phyloP scores from a whole-genome alignment of 2,888 invertebrate species.

The Amphipoea oculea region DNA sequence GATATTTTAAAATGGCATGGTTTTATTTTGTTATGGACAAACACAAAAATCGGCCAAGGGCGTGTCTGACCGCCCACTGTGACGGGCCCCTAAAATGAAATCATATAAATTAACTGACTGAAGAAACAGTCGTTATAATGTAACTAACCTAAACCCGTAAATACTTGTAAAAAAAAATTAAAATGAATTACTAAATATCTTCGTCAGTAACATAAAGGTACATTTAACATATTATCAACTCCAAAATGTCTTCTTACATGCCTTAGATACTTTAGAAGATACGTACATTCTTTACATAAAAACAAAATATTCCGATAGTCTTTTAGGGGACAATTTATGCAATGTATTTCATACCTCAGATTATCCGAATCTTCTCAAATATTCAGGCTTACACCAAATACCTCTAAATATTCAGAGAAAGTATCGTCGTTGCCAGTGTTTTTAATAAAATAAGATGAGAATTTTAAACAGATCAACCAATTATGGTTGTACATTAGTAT shows the following conservation, averaged over 20 bases:
- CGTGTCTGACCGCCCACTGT: not conserved
- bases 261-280: conserved; percentile 1
- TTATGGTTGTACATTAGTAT: no score
- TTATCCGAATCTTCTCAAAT: conserved; percentile 64
- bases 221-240: not conserved
- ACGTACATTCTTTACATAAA: conserved; percentile 39
- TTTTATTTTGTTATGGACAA: not conserved
- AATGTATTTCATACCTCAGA: conserved; percentile 66
- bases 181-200: not conserved
- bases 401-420: conserved; percentile 66
- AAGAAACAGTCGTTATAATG: not conserved
- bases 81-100: not conserved
- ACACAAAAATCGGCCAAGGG: not conserved
- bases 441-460: conserved; percentile 57
- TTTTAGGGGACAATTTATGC: conserved; percentile 68
- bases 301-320: conserved; percentile 55
- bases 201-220: not conserved
- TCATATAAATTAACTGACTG: not conserved
- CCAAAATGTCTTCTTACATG: not conserved
- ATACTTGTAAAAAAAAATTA: not conserved
- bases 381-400: conserved; percentile 63
- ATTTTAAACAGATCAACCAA: not conserved
- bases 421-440: conserved; percentile 43
- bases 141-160: no score
- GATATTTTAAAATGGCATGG: not conserved